Percentiles rank a stretch among this genome's conserved stretches.
phyloP scores from a whole-genome alignment of 2,888 invertebrate genomes.

The Cactoblastis cactorum region DNA sequence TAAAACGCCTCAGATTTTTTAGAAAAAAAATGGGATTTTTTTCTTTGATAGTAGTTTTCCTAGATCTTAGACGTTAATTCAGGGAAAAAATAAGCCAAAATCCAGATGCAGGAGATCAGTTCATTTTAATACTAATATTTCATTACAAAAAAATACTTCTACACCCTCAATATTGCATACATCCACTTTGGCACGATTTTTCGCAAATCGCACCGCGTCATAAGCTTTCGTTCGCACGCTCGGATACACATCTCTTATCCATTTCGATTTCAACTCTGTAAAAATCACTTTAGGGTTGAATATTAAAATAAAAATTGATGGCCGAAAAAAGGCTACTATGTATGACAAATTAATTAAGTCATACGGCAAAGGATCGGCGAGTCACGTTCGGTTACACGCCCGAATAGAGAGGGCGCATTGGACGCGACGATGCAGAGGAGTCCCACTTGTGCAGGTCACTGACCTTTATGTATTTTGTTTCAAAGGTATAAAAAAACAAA shows the following conservation, averaged over 20 bases:
- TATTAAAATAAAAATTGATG: conserved; percentile 7
- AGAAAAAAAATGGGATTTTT: too few relatives aligned
- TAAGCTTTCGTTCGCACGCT: conserved; percentile 38
- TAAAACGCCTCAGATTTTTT: too few relatives aligned
- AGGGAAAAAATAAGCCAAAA: not conserved
- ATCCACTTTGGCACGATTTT: conserved; percentile 36
- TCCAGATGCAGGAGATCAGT: too few relatives aligned
- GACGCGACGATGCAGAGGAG: conserved; percentile 11
- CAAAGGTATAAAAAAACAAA: not conserved
- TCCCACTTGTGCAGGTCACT: conserved; percentile 10
- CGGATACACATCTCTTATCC: conserved; percentile 24
- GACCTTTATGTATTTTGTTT: conserved; percentile 9
- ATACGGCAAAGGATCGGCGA: conserved; percentile 60
- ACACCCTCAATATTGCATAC: conserved; percentile 10
- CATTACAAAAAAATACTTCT: not conserved
- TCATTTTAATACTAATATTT: too few relatives aligned
- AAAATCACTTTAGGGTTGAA: not conserved
- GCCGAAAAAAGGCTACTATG: conserved; percentile 34
- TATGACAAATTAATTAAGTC: conserved; percentile 66
- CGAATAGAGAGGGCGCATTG: conserved; percentile 35
- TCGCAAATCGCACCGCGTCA: conserved; percentile 35
- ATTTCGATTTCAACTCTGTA: conserved; percentile 15
- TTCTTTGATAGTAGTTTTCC: too few relatives aligned
- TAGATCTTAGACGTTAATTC: too few relatives aligned
- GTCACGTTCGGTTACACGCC: conserved; percentile 61